Percentiles rank a stretch among this genome's conserved stretches.
phyloP scores from a whole-genome alignment of 2,888 invertebrate species.

The Hypsopygia costalis region DNA sequence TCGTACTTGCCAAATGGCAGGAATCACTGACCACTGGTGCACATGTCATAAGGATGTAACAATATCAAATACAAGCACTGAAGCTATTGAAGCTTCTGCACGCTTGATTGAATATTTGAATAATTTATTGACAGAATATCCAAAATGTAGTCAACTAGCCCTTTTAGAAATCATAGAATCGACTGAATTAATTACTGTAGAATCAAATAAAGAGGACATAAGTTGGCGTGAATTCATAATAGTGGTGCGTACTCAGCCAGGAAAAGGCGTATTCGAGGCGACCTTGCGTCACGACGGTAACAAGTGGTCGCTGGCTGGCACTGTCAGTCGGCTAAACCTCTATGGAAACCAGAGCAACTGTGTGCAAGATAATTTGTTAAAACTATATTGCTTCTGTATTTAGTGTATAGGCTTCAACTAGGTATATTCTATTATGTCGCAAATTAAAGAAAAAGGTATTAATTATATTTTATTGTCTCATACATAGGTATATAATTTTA shows the following conservation, averaged over 20 bases:
- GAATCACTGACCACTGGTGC: constrained; percentile 91
- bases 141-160: not conserved
- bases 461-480: no score
- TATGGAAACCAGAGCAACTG: constrained; percentile 3
- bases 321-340: constrained; percentile 1
- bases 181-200: not conserved
- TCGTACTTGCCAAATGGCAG: constrained; percentile 87
- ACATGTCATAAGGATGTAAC: constrained; percentile 84
- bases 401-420: no score
- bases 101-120: not conserved
- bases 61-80: constrained; percentile 38
- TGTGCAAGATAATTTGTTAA: not conserved
- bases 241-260: not conserved
- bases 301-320: not conserved
- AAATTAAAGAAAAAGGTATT: no score
- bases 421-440: no score
- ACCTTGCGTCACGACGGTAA: not conserved
- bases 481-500: no score
- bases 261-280: not conserved
- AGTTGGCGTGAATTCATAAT: not conserved
- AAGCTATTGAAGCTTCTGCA: not conserved
- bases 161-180: not conserved
- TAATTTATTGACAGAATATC: not conserved
- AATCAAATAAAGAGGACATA: not conserved
- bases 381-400: constrained; percentile 7